Evolutionary conservation across 2,888 invertebrate species (phyloP).

Genomic region (Mimachlamys varia): DNA sequence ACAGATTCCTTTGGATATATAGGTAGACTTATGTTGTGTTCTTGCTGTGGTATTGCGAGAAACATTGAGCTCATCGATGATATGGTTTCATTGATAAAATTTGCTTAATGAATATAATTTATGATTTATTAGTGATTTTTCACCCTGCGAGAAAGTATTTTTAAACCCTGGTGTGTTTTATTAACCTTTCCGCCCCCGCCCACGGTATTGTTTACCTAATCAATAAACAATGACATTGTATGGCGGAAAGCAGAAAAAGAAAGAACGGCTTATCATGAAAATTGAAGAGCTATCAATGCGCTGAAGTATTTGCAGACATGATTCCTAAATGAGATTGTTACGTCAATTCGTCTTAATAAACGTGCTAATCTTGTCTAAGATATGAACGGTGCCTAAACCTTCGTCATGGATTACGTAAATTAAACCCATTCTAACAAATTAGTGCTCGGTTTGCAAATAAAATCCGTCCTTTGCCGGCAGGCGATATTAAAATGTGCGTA

Average conservation of each 20-base stretch:
- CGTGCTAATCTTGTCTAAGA: constrained; percentile 20
- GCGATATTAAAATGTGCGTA: not conserved
- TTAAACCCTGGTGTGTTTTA: not conserved
- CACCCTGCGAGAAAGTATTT: too few species aligned
- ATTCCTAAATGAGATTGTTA: not conserved
- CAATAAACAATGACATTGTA: not conserved
- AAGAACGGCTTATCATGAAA: not conserved
- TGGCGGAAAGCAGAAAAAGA: not conserved
- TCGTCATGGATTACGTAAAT: not conserved
- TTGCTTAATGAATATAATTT: too few species aligned
- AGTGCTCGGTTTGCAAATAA: not conserved
- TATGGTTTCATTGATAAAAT: too few species aligned
- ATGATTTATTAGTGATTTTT: too few species aligned
- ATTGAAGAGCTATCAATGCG: constrained; percentile 29
- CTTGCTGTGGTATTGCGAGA: too few species aligned
- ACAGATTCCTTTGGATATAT: too few species aligned
- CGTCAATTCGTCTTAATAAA: constrained; percentile 23
- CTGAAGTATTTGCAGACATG: constrained; percentile 23
- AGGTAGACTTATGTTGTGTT: too few species aligned
- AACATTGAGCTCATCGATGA: too few species aligned
- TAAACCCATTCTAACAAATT: not conserved
- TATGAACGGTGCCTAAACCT: not conserved
- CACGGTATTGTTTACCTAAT: not conserved
- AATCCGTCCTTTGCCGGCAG: not conserved
- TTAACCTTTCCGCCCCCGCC: constrained; percentile 6